Evolutionary conservation across 2,113 vertebrate genomes (phyloP), one percentile per base, ranked within the genome.

Genomic region (Uria aalge): DNA sequence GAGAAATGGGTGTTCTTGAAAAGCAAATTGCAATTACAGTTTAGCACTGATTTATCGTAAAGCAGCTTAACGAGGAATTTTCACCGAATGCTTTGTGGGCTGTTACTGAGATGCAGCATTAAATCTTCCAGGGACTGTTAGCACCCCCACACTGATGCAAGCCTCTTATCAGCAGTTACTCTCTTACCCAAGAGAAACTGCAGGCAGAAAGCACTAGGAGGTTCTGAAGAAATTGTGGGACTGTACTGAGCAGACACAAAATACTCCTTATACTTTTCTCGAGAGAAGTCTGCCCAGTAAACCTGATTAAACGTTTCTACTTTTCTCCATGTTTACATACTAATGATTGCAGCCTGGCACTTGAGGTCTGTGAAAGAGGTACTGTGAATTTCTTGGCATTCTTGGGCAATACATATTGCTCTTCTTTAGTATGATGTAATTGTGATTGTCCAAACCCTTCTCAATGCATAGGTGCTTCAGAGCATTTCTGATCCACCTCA

Each of bases 1-100:
- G 89, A 96, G 88, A 87, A 91, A 91, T 45, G 83, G 22, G 13
- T 74, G 63, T 79, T 96, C 94, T 88, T 94, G 86, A 92, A 94
- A 91, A 95, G 92, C 89, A 92, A 94, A 95, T 80, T 82, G 74
- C 95, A 80, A 64, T 94, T 92, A 90, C 86, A 90, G 81, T 88
- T 94, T 82, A 94, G 84, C 43, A 7, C 40, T 87, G 94, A 96
- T 96, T 93, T 95, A 91, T 92, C 0, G 2, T 60, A 52, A 87
- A 92, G 56, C 84, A 77, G 36, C 71, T 79, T 92, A 96, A 94
- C 6, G 3, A 95, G 80, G 88, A 88, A 68, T 56, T 77, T 93
- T 68, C 68, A 38, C 10, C 0, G 1, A 77, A 8, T 19, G 92
- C 66, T 93, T 64, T 15, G 27, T 95, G 92, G 79, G 92, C 82